phyloP scores from a whole-genome alignment of 2,113 vertebrate species.

The Nesogale talazaci region DNA sequence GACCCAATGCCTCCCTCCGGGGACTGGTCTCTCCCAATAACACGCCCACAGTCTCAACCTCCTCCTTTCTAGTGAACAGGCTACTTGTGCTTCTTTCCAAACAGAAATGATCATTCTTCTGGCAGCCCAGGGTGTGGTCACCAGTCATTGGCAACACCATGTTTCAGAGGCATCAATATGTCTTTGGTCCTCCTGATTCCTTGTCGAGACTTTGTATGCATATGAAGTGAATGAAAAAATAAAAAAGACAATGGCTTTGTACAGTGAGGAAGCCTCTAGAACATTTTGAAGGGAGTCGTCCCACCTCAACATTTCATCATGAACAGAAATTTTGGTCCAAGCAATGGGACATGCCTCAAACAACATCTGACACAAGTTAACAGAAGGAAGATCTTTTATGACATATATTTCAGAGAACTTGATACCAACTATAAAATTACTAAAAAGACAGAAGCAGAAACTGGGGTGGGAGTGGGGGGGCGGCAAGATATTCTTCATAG shows the following conservation, averaged over 20 bases:
- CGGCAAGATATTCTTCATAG: neutral
- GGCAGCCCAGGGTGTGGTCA: neutral
- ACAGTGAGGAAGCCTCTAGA: neutral
- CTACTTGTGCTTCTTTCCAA: neutral
- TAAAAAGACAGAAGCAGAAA: neutral
- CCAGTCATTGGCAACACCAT: neutral
- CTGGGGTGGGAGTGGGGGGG: neutral
- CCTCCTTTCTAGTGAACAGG: neutral
- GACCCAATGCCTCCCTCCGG: neutral
- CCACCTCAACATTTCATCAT: neutral
- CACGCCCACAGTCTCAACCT: neutral
- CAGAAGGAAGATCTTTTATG: neutral
- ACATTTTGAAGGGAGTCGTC: neutral
- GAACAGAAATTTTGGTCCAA: neutral
- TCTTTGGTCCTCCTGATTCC: neutral
- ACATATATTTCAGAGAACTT: slow-evolving; percentile 22
- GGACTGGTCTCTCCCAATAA: neutral
- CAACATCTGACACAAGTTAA: neutral
- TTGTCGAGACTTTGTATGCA: neutral
- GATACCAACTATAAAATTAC: neutral
- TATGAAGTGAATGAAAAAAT: neutral
- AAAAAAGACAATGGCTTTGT: neutral
- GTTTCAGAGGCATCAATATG: neutral
- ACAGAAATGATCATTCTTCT: neutral
- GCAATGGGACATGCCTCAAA: neutral